Evolutionary conservation across 2,797 vertebrate genomes (phyloP).

Genomic region (Neopelma chrysocephalum): DNA sequence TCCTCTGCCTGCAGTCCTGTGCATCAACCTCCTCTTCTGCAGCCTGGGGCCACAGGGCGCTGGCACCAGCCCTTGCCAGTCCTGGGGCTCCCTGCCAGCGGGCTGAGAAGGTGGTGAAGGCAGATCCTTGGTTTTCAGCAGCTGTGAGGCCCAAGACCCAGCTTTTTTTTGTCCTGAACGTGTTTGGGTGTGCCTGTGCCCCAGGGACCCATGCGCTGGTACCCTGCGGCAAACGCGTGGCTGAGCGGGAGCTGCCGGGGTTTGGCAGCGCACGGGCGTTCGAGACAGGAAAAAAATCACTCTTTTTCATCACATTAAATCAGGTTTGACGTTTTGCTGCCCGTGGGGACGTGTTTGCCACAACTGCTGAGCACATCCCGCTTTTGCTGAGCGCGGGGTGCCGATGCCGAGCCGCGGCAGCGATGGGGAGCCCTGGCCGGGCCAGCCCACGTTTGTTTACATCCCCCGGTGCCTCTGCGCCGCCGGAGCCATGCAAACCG

Average conservation of each 20-base stretch:
- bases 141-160: neutral
- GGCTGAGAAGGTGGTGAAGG: rapidly evolving
- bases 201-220: rapidly evolving
- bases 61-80: neutral
- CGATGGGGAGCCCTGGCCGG: neutral
- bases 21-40: slow-evolving; percentile 5
- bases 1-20: slow-evolving; percentile 6
- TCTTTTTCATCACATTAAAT: rapidly evolving
- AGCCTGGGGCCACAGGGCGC: neutral
- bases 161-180: rapidly evolving
- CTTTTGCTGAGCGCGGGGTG: neutral
- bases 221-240: rapidly evolving
- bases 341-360: rapidly evolving
- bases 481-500: neutral
- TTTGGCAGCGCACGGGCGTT: rapidly evolving
- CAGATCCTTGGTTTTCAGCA: neutral
- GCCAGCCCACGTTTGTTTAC: neutral
- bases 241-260: rapidly evolving
- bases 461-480: neutral
- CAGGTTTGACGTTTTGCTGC: rapidly evolving
- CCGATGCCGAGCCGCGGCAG: rapidly evolving
- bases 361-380: rapidly evolving
- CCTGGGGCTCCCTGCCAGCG: neutral
- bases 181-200: neutral
- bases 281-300: rapidly evolving